Evolutionary conservation across 2,113 vertebrate species (phyloP).

Genomic region (Orientallactaga bullata): DNA sequence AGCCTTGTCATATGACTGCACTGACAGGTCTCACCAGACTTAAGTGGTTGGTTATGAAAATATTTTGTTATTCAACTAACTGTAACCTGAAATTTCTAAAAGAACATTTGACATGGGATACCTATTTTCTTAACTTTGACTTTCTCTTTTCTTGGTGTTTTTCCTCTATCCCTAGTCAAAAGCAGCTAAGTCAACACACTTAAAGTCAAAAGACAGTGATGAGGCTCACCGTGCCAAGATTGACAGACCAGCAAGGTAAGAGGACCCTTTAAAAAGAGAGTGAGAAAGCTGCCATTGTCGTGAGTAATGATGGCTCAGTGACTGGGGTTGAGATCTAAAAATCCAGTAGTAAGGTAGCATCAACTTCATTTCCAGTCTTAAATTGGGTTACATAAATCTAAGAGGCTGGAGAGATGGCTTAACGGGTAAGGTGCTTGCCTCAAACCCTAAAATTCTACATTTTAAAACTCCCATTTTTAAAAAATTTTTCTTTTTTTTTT

Average conservation of each 20-base stretch:
- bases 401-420: too few species aligned
- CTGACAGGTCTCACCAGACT: neutral
- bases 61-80: neutral
- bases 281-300: neutral
- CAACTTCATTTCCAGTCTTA: neutral
- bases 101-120: neutral
- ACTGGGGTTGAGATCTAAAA: neutral
- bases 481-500: too few species aligned
- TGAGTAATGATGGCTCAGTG: neutral
- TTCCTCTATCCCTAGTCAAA: constrained; percentile 64
- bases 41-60: neutral
- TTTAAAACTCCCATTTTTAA: too few species aligned
- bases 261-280: neutral
- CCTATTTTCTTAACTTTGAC: constrained; percentile 25
- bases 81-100: constrained; percentile 45
- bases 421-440: too few species aligned
- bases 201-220: constrained; percentile 89
- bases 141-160: neutral
- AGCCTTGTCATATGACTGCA: neutral
- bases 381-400: neutral
- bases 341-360: neutral
- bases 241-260: constrained; percentile 91
- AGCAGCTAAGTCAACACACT: constrained; percentile 84
- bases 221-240: constrained; percentile 90
- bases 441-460: too few species aligned